Conservation (phyloP, 2,888 invertebrate genomes). For the Carcina quercana region DNA sequence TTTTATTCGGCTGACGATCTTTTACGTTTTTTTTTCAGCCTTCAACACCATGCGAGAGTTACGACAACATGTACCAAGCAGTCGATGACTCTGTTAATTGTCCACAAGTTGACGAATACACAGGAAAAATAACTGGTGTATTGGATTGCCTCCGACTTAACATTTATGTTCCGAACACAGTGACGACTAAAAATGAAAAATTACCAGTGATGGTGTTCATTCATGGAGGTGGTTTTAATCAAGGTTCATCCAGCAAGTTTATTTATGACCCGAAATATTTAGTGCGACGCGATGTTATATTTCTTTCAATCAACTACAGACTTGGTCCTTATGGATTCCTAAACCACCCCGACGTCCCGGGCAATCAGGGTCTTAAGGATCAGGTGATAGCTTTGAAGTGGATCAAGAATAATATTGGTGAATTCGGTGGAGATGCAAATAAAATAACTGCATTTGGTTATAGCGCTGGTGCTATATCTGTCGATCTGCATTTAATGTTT, state of each 20-base stretch:
- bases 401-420: too few relatives aligned
- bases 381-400: too few relatives aligned
- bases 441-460: too few relatives aligned
- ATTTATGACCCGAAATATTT: constrained; percentile 32
- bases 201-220: constrained; percentile 45
- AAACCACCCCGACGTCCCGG: constrained; percentile 39
- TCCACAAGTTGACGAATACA: not conserved
- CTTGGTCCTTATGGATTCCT: constrained; percentile 43
- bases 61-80: constrained; percentile 21
- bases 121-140: constrained; percentile 32
- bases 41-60: constrained; percentile 19
- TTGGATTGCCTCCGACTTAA: constrained; percentile 76
- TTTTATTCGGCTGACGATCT: too few relatives aligned
- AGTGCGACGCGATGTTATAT: constrained; percentile 31
- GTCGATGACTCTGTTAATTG: constrained; percentile 16
- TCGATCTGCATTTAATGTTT: too few relatives aligned
- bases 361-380: constrained; percentile 45
- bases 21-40: constrained; percentile 23
- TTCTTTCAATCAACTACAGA: constrained; percentile 37
- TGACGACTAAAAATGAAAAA: too few relatives aligned
- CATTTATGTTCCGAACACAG: constrained; percentile 66
- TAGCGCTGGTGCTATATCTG: too few relatives aligned
- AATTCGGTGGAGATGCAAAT: too few relatives aligned
- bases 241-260: constrained; percentile 17
- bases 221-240: constrained; percentile 37